These are phyloP conservation scores for fruit fly (Drosophila melanogaster) DNA, from an alignment of 1,140 invertebrate genomes.

Conservation along the genomic window Release_6_plus_ISO1_MT NT_033777.3:12909001-12909500, in stretches of 20 bases:
- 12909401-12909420: slow-evolving; percentile 46
- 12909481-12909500: neutral
- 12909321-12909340: slow-evolving; percentile 73
- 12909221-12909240: slow-evolving; percentile 67
- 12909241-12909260: slow-evolving; percentile 78
- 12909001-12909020: slow-evolving; percentile 79
- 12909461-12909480: slow-evolving; percentile 4
- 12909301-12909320: slow-evolving; percentile 48
- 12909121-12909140: slow-evolving; percentile 39
- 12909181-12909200: neutral
- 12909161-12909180: too few species aligned
- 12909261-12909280: slow-evolving; percentile 79
- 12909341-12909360: slow-evolving; percentile 79
- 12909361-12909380: slow-evolving; percentile 65
- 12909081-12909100: slow-evolving; percentile 73
- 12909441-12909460: slow-evolving; percentile 1
- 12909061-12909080: slow-evolving; percentile 77
- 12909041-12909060: slow-evolving; percentile 61
- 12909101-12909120: slow-evolving; percentile 59
- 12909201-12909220: slow-evolving; percentile 4
- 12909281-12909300: slow-evolving; percentile 58
- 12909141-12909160: neutral
- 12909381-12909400: slow-evolving; percentile 41
- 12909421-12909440: slow-evolving; percentile 26
- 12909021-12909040: slow-evolving; percentile 78